phyloP scores from a whole-genome alignment of 2,888 invertebrate species.

The Rhagonycha fulva region DNA sequence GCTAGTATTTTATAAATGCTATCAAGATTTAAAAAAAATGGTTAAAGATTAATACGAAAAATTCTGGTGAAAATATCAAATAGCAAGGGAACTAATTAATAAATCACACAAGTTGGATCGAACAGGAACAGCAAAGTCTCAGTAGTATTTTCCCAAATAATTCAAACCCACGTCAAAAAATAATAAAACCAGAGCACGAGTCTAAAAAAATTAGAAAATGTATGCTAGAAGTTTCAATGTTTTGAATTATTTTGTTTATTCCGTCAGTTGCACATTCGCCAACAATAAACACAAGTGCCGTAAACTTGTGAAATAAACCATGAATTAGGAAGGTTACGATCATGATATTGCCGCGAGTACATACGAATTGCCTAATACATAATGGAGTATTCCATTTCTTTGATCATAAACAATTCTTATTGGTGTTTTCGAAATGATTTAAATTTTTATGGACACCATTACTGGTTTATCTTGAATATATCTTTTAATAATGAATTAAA shows the following conservation, averaged over 20 bases:
- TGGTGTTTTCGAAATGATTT: neutral
- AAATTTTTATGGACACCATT: neutral
- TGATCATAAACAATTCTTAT: neutral
- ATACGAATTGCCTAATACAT: slow-evolving; percentile 16
- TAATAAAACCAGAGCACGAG: slow-evolving; percentile 22
- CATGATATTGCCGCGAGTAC: slow-evolving; percentile 7
- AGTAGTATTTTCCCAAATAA: slow-evolving; percentile 9
- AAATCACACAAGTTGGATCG: slow-evolving; percentile 12
- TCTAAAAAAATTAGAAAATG: slow-evolving; percentile 17
- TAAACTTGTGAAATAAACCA: slow-evolving; percentile 27
- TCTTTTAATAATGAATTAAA: neutral
- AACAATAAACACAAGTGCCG: slow-evolving; percentile 27
- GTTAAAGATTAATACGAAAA: neutral
- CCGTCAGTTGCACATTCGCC: slow-evolving; percentile 24
- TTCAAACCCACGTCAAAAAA: slow-evolving; percentile 16
- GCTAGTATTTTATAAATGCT: neutral
- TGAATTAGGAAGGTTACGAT: slow-evolving; percentile 26
- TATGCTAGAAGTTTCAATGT: slow-evolving; percentile 2
- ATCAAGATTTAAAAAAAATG: neutral
- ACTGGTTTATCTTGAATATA: neutral
- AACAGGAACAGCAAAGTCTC: slow-evolving; percentile 1
- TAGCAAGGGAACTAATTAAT: slow-evolving; percentile 7
- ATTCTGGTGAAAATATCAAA: neutral
- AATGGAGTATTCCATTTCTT: slow-evolving; percentile 3
- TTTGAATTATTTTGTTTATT: slow-evolving; percentile 22